Percentiles rank a stretch among this genome's conserved stretches.
Evolutionary conservation across 1,140 invertebrate species (phyloP).

Genomic region (Aphelenchoides avenae): DNA sequence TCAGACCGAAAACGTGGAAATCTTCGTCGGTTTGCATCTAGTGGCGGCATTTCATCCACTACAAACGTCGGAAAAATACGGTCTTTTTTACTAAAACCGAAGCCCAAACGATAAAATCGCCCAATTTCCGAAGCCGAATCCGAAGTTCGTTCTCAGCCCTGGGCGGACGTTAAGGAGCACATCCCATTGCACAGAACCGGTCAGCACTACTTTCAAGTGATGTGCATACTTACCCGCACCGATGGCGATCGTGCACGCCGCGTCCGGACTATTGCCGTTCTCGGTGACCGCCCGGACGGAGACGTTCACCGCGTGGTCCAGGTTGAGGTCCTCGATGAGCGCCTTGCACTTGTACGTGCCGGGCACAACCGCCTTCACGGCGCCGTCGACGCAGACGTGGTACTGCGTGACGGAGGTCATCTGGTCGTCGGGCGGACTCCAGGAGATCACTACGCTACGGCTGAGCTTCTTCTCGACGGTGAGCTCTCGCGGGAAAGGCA

Average conservation of each 20-base stretch:
- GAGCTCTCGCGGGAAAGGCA: slow-evolving; percentile 89
- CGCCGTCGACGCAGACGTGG: slow-evolving; percentile 93
- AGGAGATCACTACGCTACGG: slow-evolving; percentile 94
- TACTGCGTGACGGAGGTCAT: slow-evolving; percentile 78
- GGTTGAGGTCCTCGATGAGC: slow-evolving; percentile 91
- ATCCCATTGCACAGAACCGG: too few species aligned
- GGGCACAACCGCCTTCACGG: slow-evolving; percentile 87
- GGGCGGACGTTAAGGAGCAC: too few species aligned
- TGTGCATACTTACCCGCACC: slow-evolving; percentile 65
- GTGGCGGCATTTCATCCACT: too few species aligned
- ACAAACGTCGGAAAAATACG: too few species aligned
- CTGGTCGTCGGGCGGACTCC: slow-evolving; percentile 74
- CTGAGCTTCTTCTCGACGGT: slow-evolving; percentile 94
- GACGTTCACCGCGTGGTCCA: slow-evolving; percentile 50
- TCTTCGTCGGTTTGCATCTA: too few species aligned
- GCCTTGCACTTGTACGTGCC: slow-evolving; percentile 89
- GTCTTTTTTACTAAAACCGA: too few species aligned
- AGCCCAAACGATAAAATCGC: too few species aligned
- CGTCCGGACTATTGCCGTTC: slow-evolving; percentile 71
- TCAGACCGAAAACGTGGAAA: too few species aligned
- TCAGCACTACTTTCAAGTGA: too few species aligned
- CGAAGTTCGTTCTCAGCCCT: too few species aligned
- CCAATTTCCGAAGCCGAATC: too few species aligned
- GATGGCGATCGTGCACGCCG: slow-evolving; percentile 92
- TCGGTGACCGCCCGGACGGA: slow-evolving; percentile 72